Percentiles rank a stretch among this genome's conserved stretches.
Conservation (phyloP, 2,113 vertebrate species). For the Rhabdornis inornatus region DNA sequence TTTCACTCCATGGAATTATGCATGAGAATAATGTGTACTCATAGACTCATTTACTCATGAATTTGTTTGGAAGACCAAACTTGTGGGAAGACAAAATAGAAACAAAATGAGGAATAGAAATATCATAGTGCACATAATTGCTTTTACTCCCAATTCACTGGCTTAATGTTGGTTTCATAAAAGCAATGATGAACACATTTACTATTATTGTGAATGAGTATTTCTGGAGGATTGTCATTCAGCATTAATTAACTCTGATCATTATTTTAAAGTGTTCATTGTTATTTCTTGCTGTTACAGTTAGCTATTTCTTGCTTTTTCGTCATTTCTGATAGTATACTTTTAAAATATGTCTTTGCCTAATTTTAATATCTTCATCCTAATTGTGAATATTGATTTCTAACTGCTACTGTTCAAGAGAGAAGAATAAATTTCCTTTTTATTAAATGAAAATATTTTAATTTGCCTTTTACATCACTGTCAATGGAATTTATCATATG, state of each 20-base stretch:
- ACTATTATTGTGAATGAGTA: neutral
- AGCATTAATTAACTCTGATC: conserved; percentile 23
- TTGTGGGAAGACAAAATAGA: conserved; percentile 16
- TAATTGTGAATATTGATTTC: neutral
- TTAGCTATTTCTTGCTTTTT: neutral
- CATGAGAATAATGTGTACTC: neutral
- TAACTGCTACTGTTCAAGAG: neutral
- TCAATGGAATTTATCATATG: neutral
- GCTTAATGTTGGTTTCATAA: conserved; percentile 28
- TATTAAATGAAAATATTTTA: neutral
- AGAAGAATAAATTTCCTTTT: neutral
- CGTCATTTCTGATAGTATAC: neutral
- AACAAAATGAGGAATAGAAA: conserved; percentile 25
- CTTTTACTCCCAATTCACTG: conserved; percentile 18
- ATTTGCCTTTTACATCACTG: neutral
- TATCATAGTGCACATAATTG: neutral
- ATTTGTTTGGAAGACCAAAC: conserved; percentile 16
- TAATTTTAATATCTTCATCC: neutral
- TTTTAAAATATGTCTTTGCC: neutral
- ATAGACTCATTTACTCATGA: neutral
- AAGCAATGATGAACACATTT: conserved; percentile 33
- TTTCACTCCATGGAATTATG: neutral
- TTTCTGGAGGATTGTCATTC: conserved; percentile 2
- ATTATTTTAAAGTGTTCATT: neutral
- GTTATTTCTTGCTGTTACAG: neutral